phyloP scores from a whole-genome alignment of 2,888 invertebrate genomes.

The Pheosia tremula region DNA sequence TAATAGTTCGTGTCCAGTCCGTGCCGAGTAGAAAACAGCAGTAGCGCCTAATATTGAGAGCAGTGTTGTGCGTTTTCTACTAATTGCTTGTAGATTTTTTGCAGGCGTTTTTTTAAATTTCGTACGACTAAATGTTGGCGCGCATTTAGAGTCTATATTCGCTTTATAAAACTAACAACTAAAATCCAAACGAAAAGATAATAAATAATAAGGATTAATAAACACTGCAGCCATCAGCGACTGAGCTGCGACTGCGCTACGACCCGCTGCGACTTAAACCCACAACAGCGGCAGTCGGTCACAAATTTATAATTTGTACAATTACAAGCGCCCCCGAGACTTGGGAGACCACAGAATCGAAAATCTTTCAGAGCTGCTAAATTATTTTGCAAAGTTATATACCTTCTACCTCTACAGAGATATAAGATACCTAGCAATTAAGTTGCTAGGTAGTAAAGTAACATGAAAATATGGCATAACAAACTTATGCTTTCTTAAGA shows the following conservation, averaged over 20 bases:
- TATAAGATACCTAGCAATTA: too few species aligned
- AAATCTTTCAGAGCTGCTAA: constrained; percentile 25
- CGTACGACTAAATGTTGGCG: not conserved
- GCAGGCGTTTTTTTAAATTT: constrained; percentile 49
- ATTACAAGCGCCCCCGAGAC: constrained; percentile 74
- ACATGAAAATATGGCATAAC: too few species aligned
- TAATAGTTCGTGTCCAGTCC: not conserved
- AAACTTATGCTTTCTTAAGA: too few species aligned
- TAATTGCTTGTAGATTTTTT: constrained; percentile 56
- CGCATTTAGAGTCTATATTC: too few species aligned
- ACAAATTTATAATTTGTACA: constrained; percentile 83
- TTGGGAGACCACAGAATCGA: constrained; percentile 45
- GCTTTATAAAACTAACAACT: too few species aligned
- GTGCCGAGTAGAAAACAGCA: constrained; percentile 11
- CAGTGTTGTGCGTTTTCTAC: constrained; percentile 44
- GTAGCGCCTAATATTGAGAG: constrained; percentile 54
- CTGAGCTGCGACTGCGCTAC: constrained; percentile 36
- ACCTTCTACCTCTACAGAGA: too few species aligned
- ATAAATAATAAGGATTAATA: too few species aligned
- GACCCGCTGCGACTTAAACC: constrained; percentile 59
- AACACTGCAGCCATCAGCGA: constrained; percentile 2
- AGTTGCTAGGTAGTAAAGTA: too few species aligned
- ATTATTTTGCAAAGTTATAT: not conserved
- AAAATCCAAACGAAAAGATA: too few species aligned
- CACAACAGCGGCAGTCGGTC: constrained; percentile 65